Evolutionary conservation across 2,888 invertebrate genomes (phyloP).

Genomic region (Sepioteuthis lessoniana): DNA sequence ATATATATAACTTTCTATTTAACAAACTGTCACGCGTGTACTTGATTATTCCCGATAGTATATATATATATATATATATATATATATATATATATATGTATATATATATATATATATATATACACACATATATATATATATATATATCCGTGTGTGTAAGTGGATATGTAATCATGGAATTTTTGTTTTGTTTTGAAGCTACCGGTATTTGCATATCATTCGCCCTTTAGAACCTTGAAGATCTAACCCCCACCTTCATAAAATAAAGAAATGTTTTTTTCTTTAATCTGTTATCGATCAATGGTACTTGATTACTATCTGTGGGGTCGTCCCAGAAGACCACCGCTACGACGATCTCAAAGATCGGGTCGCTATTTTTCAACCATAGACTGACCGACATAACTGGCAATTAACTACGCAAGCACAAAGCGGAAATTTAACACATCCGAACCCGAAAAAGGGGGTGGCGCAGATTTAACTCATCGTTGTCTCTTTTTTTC

Average conservation of each 20-base stretch:
- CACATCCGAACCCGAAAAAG: not conserved
- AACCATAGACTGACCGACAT: not conserved
- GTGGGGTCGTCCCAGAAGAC: not conserved
- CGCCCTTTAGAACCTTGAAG: not conserved
- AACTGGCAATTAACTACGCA: not conserved
- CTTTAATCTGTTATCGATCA: not conserved
- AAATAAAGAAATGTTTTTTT: not conserved
- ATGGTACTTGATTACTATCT: not conserved
- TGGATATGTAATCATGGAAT: not conserved
- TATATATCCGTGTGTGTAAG: not conserved
- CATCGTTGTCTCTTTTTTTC: not conserved
- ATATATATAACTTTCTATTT: no score
- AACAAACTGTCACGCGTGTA: no score
- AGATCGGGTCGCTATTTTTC: not conserved
- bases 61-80: no score
- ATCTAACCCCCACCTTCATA: not conserved
- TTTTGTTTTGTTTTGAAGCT: not conserved
- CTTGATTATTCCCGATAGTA: no score
- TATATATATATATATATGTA: not conserved
- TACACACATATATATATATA: not conserved
- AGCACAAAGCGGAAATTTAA: not conserved
- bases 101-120: not conserved
- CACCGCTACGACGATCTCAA: not conserved
- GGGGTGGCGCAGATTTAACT: not conserved
- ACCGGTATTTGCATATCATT: not conserved